Conservation (phyloP, 2,113 vertebrate genomes). For the Microtus ochrogaster region DNA sequence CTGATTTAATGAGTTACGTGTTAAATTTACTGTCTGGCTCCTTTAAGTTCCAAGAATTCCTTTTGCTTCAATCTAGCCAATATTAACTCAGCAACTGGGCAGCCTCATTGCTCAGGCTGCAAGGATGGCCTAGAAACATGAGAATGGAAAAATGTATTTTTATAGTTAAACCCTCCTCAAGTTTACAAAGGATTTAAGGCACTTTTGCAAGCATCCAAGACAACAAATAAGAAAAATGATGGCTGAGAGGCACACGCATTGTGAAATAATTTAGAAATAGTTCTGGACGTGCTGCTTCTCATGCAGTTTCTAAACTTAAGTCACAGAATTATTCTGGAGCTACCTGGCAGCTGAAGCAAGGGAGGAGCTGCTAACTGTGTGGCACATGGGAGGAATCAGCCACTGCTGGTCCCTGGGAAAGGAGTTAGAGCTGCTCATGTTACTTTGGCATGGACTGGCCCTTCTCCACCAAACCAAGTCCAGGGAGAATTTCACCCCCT, state of each 20-base stretch:
- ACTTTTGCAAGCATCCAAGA: not conserved
- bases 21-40: constrained; percentile 81
- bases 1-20: constrained; percentile 84
- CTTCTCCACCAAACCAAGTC: not conserved
- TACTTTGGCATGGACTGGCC: not conserved
- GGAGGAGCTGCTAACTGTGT: not conserved
- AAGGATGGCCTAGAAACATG: constrained; percentile 18
- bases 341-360: not conserved
- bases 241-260: constrained; percentile 9
- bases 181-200: constrained; percentile 55
- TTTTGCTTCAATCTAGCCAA: constrained; percentile 76
- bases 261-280: constrained; percentile 15
- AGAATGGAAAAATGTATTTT: constrained; percentile 28
- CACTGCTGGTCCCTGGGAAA: not conserved
- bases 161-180: not conserved
- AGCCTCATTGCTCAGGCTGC: constrained; percentile 31
- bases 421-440: not conserved
- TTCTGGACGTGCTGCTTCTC: not conserved
- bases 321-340: constrained; percentile 45
- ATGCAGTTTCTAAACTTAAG: constrained; percentile 6
- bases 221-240: constrained; percentile 22
- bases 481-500: not conserved
- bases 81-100: constrained; percentile 67
- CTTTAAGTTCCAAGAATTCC: constrained; percentile 75
- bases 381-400: not conserved